Evolutionary conservation across 2,888 invertebrate genomes (phyloP), one percentile per base, ranked within the genome.

Genomic region (Crematogaster levior): DNA sequence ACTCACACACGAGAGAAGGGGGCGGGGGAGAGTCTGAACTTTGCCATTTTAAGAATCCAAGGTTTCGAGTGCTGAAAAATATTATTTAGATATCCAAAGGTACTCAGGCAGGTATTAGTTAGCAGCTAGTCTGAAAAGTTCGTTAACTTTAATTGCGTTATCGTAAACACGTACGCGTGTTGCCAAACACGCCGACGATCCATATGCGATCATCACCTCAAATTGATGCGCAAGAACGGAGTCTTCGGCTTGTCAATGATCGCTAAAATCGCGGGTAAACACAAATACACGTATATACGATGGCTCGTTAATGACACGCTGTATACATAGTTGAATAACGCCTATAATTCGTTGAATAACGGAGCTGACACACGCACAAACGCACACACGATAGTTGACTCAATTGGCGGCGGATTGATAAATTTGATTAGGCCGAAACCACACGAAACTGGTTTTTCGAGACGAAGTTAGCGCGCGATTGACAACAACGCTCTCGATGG

Each of bases 301-400:
- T 77, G 61, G 21, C 84, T 86, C 83, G 75, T 88, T 88, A 87
- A 85, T 79, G 48, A 56, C 53, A 58, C 66, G 51, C n/a, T 79
- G 85, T 85, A 75, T 74, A 63, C 82, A 65, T 81, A 75, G 82
- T 84, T 75, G 86, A 81, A 82, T 81, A 87, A 86, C 70, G 77
- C 73, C 46, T 75, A 63, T 60, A 30, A 58, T 40, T 34, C 24
- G 56, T 56, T 68, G 53, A 27, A 65, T 43, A 75, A 65, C 66
- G 40, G 12, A 51, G 21, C 61, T 6, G 24, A 48, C 27, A 56
- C 40, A 40, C 68, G 73, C 63, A 73, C 24, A 51, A 80, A 46
- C 48, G 58, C 81, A 82, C 82, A 82, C 73, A 85, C 63, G 80
- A 80, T 56, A 80, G 77, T 84, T 77, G 85, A 85, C 73, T 79